phyloP scores from a whole-genome alignment of 1,140 invertebrate genomes.

The Hypothenemus hampei region DNA sequence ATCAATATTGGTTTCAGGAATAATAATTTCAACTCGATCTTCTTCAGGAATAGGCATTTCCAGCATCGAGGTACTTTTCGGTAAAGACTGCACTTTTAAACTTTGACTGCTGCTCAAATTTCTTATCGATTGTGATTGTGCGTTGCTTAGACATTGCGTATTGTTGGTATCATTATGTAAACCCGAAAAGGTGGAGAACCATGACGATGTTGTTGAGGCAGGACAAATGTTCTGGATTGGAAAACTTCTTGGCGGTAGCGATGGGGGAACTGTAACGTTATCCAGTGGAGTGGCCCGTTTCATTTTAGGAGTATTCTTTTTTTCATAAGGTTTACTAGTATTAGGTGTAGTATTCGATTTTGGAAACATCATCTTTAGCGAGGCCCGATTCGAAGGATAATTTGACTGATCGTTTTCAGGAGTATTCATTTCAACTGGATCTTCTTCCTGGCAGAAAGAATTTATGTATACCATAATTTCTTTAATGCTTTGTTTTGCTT shows the following conservation, averaged over 20 bases:
- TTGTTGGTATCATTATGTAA: slow-evolving; percentile 19
- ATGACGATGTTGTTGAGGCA: slow-evolving; percentile 32
- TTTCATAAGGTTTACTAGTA: too few relatives aligned
- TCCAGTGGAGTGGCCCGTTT: too few relatives aligned
- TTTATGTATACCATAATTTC: too few relatives aligned
- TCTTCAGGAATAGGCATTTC: slow-evolving; percentile 33
- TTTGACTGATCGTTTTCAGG: too few relatives aligned
- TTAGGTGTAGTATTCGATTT: too few relatives aligned
- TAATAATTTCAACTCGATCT: slow-evolving; percentile 43
- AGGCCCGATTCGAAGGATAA: too few relatives aligned
- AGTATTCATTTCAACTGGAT: too few relatives aligned
- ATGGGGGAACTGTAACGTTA: slow-evolving; percentile 38
- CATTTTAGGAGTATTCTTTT: too few relatives aligned
- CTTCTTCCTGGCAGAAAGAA: too few relatives aligned
- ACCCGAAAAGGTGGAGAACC: too few relatives aligned
- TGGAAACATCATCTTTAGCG: too few relatives aligned
- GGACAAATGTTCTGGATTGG: slow-evolving; percentile 41
- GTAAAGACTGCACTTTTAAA: slow-evolving; percentile 35
- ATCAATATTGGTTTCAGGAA: slow-evolving; percentile 61
- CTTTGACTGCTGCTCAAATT: slow-evolving; percentile 33
- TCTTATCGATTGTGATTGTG: slow-evolving; percentile 33
- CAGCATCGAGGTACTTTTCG: slow-evolving; percentile 42
- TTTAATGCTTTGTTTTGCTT: too few relatives aligned
- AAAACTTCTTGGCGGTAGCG: slow-evolving; percentile 41
- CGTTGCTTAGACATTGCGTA: slow-evolving; percentile 33